These are phyloP conservation scores for Sericinus montela DNA, from an alignment of 2,888 invertebrate genomes.

Conservation along the genomic window DNA sequence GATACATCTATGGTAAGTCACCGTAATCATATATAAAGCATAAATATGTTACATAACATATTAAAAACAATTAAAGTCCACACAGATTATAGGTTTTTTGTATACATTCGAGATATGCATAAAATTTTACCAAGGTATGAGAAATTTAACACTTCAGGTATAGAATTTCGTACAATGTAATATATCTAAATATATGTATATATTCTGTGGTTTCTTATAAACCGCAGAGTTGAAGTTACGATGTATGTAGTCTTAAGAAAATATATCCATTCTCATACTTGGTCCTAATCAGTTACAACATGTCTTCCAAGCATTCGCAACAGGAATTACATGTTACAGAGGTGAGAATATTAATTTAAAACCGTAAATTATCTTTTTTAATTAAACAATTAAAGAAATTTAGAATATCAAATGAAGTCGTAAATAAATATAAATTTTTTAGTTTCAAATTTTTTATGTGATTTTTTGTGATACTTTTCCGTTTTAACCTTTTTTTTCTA, in stretches of 20 bases:
- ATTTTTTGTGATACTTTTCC: not conserved
- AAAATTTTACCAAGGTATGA: not conserved
- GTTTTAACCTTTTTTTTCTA: slow-evolving; percentile 13
- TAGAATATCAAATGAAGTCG: too few species aligned
- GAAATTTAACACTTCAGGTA: slow-evolving; percentile 10
- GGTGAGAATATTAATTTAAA: slow-evolving; percentile 48
- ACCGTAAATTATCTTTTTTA: slow-evolving; percentile 3
- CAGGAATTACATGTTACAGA: slow-evolving; percentile 60
- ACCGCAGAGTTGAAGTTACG: slow-evolving; percentile 5
- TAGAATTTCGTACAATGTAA: slow-evolving; percentile 12
- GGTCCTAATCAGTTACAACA: slow-evolving; percentile 51
- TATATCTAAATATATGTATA: slow-evolving; percentile 14
- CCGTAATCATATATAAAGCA: not conserved
- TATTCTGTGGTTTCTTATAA: not conserved
- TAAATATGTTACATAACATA: too few species aligned
- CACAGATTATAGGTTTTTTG: too few species aligned
- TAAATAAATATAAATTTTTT: too few species aligned
- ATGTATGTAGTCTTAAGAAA: slow-evolving; percentile 18
- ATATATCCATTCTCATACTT: slow-evolving; percentile 40
- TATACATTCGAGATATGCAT: slow-evolving; percentile 1
- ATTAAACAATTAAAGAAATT: too few species aligned
- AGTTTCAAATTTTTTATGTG: not conserved
- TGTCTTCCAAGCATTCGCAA: slow-evolving; percentile 73
- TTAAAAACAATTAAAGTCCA: too few species aligned
- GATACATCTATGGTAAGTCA: slow-evolving; percentile 89